These are phyloP conservation scores for Rhabdophis nuchalis DNA, from an alignment of 2,797 vertebrate genomes.

Conservation along the genomic window DNA sequence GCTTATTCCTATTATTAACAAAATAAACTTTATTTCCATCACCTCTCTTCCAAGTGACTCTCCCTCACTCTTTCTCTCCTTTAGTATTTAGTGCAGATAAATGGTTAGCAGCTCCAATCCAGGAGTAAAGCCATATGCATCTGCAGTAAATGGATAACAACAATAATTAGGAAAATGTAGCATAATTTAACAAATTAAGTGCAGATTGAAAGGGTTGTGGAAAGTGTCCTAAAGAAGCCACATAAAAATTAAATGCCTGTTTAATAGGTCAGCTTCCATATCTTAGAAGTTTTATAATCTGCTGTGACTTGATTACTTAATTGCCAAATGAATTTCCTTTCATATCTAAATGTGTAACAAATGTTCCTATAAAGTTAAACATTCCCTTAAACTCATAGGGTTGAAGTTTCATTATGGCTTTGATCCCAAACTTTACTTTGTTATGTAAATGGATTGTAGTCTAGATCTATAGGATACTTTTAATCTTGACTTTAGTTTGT, in stretches of 20 bases:
- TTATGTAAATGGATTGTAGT: background rate
- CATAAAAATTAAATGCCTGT: background rate
- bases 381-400: background rate
- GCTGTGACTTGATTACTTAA: background rate
- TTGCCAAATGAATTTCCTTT: background rate
- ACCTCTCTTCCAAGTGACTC: background rate
- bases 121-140: background rate
- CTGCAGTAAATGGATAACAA: background rate
- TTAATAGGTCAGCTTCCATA: background rate
- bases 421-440: background rate
- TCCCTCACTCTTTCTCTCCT: background rate
- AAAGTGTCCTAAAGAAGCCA: background rate
- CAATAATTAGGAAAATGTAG: background rate
- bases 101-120: background rate
- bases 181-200: background rate
- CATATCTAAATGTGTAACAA: background rate
- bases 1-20: background rate
- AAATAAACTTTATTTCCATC: background rate
- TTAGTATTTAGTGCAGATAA: background rate
- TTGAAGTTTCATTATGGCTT: background rate
- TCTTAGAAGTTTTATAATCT: background rate
- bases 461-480: background rate
- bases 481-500: background rate
- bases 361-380: background rate
- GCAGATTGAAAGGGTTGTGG: background rate